Conservation (phyloP, 2,797 vertebrate genomes). For the Chanos chanos region DNA sequence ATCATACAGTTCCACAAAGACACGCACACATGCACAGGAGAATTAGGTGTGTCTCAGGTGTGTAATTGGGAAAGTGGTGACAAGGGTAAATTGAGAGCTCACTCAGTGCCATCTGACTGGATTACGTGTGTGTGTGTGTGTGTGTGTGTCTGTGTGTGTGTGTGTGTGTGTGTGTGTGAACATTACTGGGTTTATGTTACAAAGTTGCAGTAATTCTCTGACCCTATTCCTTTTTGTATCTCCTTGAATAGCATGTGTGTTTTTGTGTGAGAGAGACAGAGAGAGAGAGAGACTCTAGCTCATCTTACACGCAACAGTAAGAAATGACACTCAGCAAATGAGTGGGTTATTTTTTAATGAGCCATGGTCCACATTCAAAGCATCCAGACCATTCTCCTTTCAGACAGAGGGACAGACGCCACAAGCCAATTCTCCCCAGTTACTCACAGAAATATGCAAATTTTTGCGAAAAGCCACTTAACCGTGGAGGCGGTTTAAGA, state of each 20-base stretch:
- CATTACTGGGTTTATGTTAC: constrained; percentile 59
- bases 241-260: not conserved
- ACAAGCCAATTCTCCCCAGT: too few relatives aligned
- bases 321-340: constrained; percentile 65
- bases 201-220: constrained; percentile 67
- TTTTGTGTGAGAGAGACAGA: constrained; percentile 9
- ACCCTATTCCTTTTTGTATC: constrained; percentile 7
- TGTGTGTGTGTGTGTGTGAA: constrained; percentile 1
- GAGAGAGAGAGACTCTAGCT: constrained; percentile 6
- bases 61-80: constrained; percentile 43
- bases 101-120: not conserved
- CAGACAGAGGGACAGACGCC: constrained; percentile 1
- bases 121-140: constrained; percentile 10
- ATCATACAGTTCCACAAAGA: too few relatives aligned
- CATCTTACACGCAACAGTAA: constrained; percentile 37
- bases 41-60: constrained; percentile 70
- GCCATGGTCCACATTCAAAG: constrained; percentile 44
- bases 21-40: not conserved
- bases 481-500: too few relatives aligned
- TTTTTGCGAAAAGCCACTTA: too few relatives aligned
- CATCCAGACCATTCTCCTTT: too few relatives aligned
- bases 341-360: constrained; percentile 70
- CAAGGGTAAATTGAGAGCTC: not conserved
- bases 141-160: constrained; percentile 13
- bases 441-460: too few relatives aligned